Evolutionary conservation across 2,888 invertebrate genomes (phyloP).

Genomic region (Scelioninae gen. 1): DNA sequence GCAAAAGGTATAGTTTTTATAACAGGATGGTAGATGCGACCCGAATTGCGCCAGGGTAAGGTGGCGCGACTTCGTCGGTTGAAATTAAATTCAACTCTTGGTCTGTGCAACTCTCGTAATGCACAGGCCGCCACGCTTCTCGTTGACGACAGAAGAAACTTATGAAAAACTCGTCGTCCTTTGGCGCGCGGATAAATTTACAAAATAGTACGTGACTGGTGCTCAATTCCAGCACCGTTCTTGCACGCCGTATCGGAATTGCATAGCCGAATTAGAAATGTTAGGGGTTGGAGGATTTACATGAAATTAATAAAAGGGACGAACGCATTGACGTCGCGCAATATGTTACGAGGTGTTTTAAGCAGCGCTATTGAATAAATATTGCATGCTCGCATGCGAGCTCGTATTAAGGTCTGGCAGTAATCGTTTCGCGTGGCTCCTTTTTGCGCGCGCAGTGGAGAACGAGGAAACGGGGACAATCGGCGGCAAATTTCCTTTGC

Average conservation of each 20-base stretch:
- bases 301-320: slow-evolving; percentile 51
- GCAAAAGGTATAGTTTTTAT: slow-evolving; percentile 65
- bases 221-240: slow-evolving; percentile 1
- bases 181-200: slow-evolving; percentile 65
- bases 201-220: slow-evolving; percentile 67
- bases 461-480: slow-evolving; percentile 48
- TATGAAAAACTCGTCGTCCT: slow-evolving; percentile 67
- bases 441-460: slow-evolving; percentile 33
- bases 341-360: slow-evolving; percentile 36
- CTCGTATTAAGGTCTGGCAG: slow-evolving; percentile 41
- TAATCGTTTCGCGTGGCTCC: slow-evolving; percentile 44
- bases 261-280: not conserved
- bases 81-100: slow-evolving; percentile 67
- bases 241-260: not conserved
- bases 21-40: slow-evolving; percentile 40
- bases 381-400: slow-evolving; percentile 14
- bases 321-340: slow-evolving; percentile 19
- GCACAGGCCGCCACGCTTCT: slow-evolving; percentile 57
- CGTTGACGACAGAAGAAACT: slow-evolving; percentile 62
- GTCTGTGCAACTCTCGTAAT: slow-evolving; percentile 63
- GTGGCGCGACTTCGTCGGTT: slow-evolving; percentile 47
- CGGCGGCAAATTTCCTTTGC: slow-evolving; percentile 53
- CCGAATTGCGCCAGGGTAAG: slow-evolving; percentile 54
- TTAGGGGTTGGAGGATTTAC: slow-evolving; percentile 12
- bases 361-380: slow-evolving; percentile 51